Base-by-base conservation (phyloP, 2,113 vertebrate genomes). In the Reinhardtius hippoglossoides region DNA sequence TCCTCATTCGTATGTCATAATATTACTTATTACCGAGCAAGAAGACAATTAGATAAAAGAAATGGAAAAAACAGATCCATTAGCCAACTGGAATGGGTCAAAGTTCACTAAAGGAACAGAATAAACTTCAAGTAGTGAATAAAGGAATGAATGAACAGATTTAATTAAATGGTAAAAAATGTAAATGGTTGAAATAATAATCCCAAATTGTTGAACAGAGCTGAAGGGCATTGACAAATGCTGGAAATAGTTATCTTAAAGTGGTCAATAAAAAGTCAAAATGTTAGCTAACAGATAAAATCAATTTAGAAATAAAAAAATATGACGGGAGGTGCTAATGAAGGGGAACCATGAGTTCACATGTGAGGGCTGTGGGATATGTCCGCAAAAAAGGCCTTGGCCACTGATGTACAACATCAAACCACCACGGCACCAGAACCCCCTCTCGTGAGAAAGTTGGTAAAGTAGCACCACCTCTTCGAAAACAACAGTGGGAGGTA, bases 401-500 rank as follows among this genome's bases (percentile, higher is more conserved):
- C 13, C 40, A 40, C 24, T 26, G 26, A 67, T 35, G 9, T 31
- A 52, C 26, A n/a, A 42, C 65, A 71, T 74, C 58, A 64, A 56
- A 68, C 44, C 57, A 21, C 18, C 40, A 42, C 59, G 57, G 12
- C 48, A 67, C 10, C 35, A 52, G 24, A 31, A 7, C 26, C 23
- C 31, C 9, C 56, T 66, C 20, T 46, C 57, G 58, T 50, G 58
- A 31, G 31, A 5, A 14, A 46, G 44, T 37, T 66, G 64, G 18
- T 57, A 3, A 35, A 46, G 59, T 52, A 27, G 24, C 56, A 57
- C 16, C 35, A 71, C 12, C 56, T 76, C 69, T 77, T 76, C 85
- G 71, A 77, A 79, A 87, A 81, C 44, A 85, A 63, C 85, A 75
- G 50, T n/a, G 69, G 63, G 42, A 59, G 73, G 73, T 81, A 92